These are phyloP conservation scores for Melinopterus prodromus DNA, from an alignment of 2,888 invertebrate genomes.

Conservation along the genomic window DNA sequence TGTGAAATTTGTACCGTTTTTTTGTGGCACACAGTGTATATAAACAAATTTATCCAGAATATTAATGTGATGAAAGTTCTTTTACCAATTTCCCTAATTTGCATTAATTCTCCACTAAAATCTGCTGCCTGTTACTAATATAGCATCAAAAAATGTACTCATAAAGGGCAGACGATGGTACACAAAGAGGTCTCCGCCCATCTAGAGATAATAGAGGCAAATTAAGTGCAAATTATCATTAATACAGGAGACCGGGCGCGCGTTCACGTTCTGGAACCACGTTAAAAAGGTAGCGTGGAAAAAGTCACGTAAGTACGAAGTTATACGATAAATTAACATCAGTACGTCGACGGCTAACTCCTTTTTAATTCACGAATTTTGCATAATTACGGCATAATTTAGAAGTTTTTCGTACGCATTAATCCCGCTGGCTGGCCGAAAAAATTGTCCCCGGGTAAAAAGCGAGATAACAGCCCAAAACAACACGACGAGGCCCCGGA, in stretches of 20 bases:
- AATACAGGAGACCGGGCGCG: constrained; percentile 4
- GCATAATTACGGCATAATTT: constrained; percentile 40
- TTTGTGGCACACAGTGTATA: no score
- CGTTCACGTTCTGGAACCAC: background rate
- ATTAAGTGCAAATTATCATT: constrained; percentile 4
- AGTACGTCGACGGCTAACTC: constrained; percentile 40
- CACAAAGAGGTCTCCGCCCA: background rate
- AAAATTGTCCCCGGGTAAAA: constrained; percentile 4
- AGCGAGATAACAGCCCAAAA: constrained; percentile 4
- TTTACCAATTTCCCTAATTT: no score
- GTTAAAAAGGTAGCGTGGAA: constrained; percentile 18
- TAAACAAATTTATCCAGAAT: no score
- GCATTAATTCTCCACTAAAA: background rate
- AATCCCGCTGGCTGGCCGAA: constrained; percentile 27
- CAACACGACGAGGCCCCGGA: background rate
- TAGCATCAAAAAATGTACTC: background rate
- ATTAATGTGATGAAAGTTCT: no score
- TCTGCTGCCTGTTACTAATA: background rate
- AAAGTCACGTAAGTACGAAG: constrained; percentile 37
- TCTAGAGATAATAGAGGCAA: background rate
- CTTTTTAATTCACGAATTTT: constrained; percentile 42
- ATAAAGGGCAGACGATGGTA: background rate
- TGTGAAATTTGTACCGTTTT: no score
- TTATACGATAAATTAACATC: constrained; percentile 43
- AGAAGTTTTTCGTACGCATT: constrained; percentile 34